phyloP scores from a whole-genome alignment of 2,888 invertebrate species.

The Netelia inedita region DNA sequence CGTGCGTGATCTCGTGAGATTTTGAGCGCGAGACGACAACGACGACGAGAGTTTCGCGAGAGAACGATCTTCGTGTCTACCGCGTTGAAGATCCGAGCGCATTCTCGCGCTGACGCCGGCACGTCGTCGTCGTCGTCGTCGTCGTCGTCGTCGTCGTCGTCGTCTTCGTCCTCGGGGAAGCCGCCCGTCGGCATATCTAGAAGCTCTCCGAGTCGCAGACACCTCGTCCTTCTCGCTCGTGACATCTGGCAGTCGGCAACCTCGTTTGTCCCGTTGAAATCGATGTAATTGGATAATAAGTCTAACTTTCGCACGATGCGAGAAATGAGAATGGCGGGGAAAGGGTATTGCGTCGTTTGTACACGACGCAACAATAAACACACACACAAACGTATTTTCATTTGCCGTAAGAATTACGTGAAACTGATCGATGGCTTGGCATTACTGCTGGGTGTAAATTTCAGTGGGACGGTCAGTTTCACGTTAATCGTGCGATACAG shows the following conservation, averaged over 20 bases:
- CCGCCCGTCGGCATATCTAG: slow-evolving; percentile 54
- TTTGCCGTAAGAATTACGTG: too few species aligned
- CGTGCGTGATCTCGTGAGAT: slow-evolving; percentile 61
- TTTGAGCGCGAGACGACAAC: slow-evolving; percentile 22
- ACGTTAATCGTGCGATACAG: too few species aligned
- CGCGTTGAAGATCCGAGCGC: slow-evolving; percentile 62
- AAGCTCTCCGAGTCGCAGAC: slow-evolving; percentile 64
- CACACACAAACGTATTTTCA: neutral
- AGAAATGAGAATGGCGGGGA: slow-evolving; percentile 41
- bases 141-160: slow-evolving; percentile 58
- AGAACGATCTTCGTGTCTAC: slow-evolving; percentile 70
- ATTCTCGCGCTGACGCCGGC: slow-evolving; percentile 63
- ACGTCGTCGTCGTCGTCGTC: slow-evolving; percentile 60
- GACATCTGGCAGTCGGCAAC: slow-evolving; percentile 83
- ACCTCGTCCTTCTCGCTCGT: slow-evolving; percentile 71
- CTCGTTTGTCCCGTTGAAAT: slow-evolving; percentile 82
- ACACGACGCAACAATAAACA: slow-evolving; percentile 29
- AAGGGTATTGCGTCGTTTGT: neutral
- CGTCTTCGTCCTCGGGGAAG: slow-evolving; percentile 48
- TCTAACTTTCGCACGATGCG: slow-evolving; percentile 75
- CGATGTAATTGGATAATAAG: slow-evolving; percentile 82
- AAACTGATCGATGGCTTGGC: too few species aligned
- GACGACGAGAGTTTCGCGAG: slow-evolving; percentile 73
- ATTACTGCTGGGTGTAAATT: too few species aligned
- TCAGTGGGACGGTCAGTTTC: too few species aligned